These are phyloP conservation scores for Echeneis naucrates DNA, from an alignment of 2,797 vertebrate genomes.

Conservation along the genomic window DNA sequence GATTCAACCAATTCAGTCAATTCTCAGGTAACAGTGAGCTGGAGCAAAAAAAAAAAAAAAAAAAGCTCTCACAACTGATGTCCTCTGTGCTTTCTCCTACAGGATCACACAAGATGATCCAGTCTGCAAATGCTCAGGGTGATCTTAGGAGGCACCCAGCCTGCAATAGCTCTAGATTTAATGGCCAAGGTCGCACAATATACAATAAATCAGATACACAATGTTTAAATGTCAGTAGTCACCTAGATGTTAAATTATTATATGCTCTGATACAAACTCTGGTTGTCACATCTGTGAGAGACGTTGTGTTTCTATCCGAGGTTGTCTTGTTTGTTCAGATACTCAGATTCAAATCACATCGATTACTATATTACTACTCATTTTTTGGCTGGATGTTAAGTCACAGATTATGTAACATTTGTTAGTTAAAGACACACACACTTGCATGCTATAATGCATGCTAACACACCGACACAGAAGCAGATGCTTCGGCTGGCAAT, in stretches of 20 bases:
- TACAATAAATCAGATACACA: too few relatives aligned
- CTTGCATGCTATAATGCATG: background rate
- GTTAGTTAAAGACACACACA: constrained; percentile 3
- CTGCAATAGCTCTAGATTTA: background rate
- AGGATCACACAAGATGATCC: background rate
- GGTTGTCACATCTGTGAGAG: background rate
- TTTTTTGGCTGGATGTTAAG: constrained; percentile 4
- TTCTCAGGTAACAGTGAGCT: background rate
- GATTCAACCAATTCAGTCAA: too few relatives aligned
- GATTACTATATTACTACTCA: too few relatives aligned
- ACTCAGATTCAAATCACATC: constrained; percentile 20
- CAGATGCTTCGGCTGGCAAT: background rate
- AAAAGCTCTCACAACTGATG: too few relatives aligned
- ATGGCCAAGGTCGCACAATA: background rate
- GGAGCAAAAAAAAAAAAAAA: background rate
- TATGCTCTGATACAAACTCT: background rate
- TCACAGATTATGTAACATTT: constrained; percentile 42
- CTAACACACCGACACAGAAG: background rate
- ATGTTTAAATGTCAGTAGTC: background rate
- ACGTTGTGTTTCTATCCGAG: too few relatives aligned
- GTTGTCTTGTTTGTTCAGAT: too few relatives aligned
- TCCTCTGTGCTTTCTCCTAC: background rate
- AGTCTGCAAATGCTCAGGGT: background rate
- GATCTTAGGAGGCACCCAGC: background rate
- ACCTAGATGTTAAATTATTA: background rate